These are phyloP conservation scores for Germaria angustata DNA, from an alignment of 2,888 invertebrate genomes.

Conservation along the genomic window DNA sequence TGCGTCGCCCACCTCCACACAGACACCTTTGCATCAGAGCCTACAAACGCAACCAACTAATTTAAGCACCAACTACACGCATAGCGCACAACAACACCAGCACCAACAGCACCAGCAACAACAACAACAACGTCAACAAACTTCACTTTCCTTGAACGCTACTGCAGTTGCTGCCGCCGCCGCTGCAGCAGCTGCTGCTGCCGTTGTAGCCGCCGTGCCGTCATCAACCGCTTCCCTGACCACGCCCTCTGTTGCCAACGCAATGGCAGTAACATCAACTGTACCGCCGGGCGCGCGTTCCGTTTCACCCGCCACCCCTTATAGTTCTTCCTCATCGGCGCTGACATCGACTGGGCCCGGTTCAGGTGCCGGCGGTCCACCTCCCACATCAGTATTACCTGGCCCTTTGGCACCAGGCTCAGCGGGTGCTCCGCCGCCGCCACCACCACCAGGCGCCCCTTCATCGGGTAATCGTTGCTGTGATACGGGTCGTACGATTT, in stretches of 20 bases:
- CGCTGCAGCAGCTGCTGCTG: constrained; percentile 73
- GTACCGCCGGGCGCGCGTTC: constrained; percentile 81
- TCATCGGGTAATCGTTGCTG: constrained; percentile 84
- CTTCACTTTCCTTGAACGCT: constrained; percentile 70
- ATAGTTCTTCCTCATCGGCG: constrained; percentile 77
- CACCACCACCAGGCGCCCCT: constrained; percentile 76
- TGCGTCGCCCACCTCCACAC: constrained; percentile 83
- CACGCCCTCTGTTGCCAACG: constrained; percentile 72
- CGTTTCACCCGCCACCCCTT: constrained; percentile 81
- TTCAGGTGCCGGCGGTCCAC: constrained; percentile 67
- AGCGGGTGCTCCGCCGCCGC: constrained; percentile 79
- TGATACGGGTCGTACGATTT: constrained; percentile 94
- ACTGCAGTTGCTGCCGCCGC: constrained; percentile 70
- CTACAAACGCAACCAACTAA: constrained; percentile 71
- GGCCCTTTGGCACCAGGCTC: constrained; percentile 72
- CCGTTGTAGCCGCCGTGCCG: constrained; percentile 72
- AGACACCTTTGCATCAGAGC: constrained; percentile 80
- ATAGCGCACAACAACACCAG: constrained; percentile 37
- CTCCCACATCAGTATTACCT: constrained; percentile 69
- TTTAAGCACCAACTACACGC: constrained; percentile 65
- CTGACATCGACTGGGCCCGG: constrained; percentile 66
- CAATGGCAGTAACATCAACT: constrained; percentile 81
- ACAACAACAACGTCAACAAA: constrained; percentile 47
- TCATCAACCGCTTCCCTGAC: constrained; percentile 67
- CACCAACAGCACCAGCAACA: constrained; percentile 40